Base-by-base conservation (phyloP, 2,888 invertebrate species). In the Meteorus colon region DNA sequence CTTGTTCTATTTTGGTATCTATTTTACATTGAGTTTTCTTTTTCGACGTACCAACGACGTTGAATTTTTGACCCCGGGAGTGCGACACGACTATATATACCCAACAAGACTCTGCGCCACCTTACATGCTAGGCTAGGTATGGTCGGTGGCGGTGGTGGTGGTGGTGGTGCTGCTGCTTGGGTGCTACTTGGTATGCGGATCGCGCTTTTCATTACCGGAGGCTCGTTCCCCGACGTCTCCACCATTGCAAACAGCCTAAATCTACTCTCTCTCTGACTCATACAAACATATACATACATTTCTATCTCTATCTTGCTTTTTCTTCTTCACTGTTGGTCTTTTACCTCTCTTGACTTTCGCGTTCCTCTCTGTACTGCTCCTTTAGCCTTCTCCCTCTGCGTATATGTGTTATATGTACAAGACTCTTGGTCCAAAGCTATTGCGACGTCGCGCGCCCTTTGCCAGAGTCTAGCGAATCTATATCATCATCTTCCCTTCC, bases 151-250 rank as follows among this genome's bases (percentile, higher is more conserved):
- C 19, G n/a, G 55, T 55, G 19, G 55, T 19, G 55, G n/a, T 55
- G 55, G 55, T 19, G 48, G 2, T 48, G 51, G 19, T 55, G n/a
- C 48, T 48, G 48, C n/a, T 48, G 48, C 48, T 48, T 48, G 48
- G 48, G 16, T 85, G 84, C 91, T 91, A 90, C 89, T 92, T 91
- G 90, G 91, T 91, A 92, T 92, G 91, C 92, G 90, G 90, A 90
- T 90, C 91, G 90, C 90, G 91, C 91, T 91, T 92, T 92, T 92
- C 92, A 92, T 92, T 92, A 92, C 91, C 91, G 90, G 90, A 90
- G 89, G 90, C 88, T 89, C 89, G 86, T 87, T 86, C 84, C 82
- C 81, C 81, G 77, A 29, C 82, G 79, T 81, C 81, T 85, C 87
- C 84, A 82, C 85, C 81, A 85, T 86, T 88, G 87, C 89, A 89